Conservation (phyloP, 2,113 vertebrate species). For the Neolamprologus modestus region DNA sequence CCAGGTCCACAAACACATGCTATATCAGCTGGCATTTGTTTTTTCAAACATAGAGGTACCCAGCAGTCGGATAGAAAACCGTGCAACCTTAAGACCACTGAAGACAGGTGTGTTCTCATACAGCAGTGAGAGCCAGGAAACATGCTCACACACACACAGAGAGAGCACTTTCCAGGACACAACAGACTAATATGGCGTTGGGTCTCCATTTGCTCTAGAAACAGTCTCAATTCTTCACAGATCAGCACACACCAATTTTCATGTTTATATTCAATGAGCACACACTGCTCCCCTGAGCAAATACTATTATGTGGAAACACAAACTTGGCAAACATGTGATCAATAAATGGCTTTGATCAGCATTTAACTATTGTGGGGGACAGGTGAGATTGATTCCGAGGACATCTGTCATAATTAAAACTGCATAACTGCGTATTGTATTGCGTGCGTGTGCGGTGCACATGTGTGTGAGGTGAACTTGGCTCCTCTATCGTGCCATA, state of each 20-base stretch:
- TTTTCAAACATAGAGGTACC: not conserved
- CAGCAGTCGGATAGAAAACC: not conserved
- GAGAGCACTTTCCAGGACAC: not conserved
- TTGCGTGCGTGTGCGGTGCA: not conserved
- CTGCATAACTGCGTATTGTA: not conserved
- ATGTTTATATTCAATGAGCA: conserved; percentile 30
- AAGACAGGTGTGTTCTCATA: not conserved
- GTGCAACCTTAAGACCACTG: not conserved
- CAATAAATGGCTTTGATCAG: conserved; percentile 51
- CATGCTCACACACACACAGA: not conserved
- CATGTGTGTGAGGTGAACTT: conserved; percentile 20
- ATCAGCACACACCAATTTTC: not conserved
- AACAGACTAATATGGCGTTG: not conserved
- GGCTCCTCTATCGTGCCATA: conserved; percentile 28
- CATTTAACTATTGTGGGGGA: conserved; percentile 29
- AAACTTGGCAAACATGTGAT: conserved; percentile 10
- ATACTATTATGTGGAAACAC: not conserved
- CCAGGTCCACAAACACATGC: not conserved
- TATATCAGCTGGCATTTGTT: not conserved
- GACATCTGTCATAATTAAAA: conserved; percentile 56
- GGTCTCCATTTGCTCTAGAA: not conserved
- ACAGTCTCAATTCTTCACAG: not conserved
- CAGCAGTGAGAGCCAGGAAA: not conserved
- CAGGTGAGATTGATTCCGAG: conserved; percentile 35
- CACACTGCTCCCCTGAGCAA: not conserved